These are phyloP conservation scores for Noturus placidus DNA, from an alignment of 2,113 vertebrate genomes.

Conservation along the genomic window DNA sequence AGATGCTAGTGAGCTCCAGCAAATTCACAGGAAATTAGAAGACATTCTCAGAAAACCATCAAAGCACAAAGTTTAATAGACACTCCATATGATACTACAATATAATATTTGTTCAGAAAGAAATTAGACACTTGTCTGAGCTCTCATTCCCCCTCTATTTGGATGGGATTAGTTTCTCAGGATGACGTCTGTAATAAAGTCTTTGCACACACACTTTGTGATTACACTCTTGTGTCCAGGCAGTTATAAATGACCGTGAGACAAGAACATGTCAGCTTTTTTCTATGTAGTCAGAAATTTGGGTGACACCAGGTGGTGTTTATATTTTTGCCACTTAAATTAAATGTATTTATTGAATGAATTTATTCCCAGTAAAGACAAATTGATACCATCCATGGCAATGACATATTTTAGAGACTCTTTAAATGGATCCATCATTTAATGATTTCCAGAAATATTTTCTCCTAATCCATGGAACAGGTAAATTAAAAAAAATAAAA, in stretches of 20 bases:
- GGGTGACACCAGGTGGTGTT: not conserved
- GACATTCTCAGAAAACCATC: conserved; percentile 66
- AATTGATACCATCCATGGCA: not conserved
- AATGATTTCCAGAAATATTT: not conserved
- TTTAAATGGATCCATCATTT: not conserved
- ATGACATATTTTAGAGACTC: not conserved
- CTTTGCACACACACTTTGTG: not conserved
- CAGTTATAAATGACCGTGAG: not conserved
- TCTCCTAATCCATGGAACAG: not conserved
- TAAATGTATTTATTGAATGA: not conserved
- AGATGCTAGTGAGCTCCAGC: conserved; percentile 64
- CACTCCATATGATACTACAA: conserved; percentile 44
- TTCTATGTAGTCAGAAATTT: not conserved
- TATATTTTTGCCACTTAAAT: not conserved
- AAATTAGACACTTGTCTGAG: conserved; percentile 10
- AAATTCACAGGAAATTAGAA: conserved; percentile 70
- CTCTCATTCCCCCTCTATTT: not conserved
- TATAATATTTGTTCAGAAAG: conserved; percentile 48
- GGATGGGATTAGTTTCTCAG: not conserved
- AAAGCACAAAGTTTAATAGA: conserved; percentile 61
- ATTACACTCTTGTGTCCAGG: not conserved
- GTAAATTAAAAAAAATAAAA: too few species aligned
- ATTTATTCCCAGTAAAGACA: not conserved
- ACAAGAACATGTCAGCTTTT: not conserved
- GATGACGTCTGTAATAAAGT: conserved; percentile 3